Percentiles rank a stretch among this genome's conserved stretches.
phyloP scores from a whole-genome alignment of 2,113 vertebrate species.

The Hippolais icterina region DNA sequence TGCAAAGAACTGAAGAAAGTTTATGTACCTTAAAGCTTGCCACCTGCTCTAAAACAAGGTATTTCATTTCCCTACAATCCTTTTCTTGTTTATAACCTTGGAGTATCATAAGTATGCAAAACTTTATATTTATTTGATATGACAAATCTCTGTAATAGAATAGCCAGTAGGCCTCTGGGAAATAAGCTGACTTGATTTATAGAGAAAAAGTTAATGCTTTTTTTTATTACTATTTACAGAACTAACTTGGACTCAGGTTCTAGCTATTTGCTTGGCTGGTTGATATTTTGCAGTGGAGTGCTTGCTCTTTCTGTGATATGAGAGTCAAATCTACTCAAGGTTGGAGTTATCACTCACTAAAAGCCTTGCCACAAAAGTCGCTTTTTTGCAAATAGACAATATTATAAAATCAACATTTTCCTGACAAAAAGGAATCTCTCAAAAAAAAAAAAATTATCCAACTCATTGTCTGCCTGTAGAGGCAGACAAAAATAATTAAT shows the following conservation, averaged over 20 bases:
- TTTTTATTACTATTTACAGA: not conserved
- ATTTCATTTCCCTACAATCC: not conserved
- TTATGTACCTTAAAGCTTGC: not conserved
- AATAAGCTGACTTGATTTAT: not conserved
- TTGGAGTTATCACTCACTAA: not conserved
- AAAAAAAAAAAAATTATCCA: not conserved
- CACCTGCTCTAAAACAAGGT: not conserved
- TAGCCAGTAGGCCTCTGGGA: not conserved
- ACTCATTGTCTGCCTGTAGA: not conserved
- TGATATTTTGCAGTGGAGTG: not conserved
- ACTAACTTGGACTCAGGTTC: not conserved
- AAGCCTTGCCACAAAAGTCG: not conserved
- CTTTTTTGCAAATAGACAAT: not conserved
- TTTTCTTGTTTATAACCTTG: not conserved
- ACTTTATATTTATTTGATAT: not conserved
- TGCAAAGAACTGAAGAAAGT: not conserved
- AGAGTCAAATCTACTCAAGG: not conserved
- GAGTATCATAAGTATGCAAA: not conserved
- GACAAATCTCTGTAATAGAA: not conserved
- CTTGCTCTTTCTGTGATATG: not conserved
- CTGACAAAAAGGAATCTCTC: not conserved
- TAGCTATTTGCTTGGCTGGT: not conserved
- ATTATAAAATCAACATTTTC: not conserved
- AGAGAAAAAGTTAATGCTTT: not conserved
- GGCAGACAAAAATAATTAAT: not conserved